Base-by-base conservation (phyloP, 2,888 invertebrate genomes). In the Slavum lentiscoides region DNA sequence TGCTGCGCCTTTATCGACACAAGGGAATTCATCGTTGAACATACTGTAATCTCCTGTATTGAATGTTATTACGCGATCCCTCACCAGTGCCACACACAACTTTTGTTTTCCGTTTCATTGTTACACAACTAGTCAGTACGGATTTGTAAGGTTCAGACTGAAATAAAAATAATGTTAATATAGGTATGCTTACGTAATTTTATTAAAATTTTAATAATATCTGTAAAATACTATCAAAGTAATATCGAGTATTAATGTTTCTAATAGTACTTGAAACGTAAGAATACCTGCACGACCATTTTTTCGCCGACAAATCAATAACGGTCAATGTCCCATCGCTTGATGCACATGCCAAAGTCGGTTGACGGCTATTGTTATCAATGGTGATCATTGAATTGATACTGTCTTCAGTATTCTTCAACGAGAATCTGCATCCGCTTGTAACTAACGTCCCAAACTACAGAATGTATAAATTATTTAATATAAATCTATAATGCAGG, bases 111-210 rank as follows among this genome's bases (percentile, higher is more conserved):
- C 90, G 91, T 85, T 94, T 91, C 85, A 96, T 93, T 70, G 94
- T 88, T 43, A 94, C 94, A 86, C 96, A 88, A 84, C 95, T 94
- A 2, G 93, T 93, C 75, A 97, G 87, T 86, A 96, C 97, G 83
- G 94, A 92, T 84, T 96, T 94, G 86, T 97, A 96, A 76, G 94
- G 91, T 87, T 97, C 97, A 2, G 97, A 96, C 86, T 94, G 91
- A 83, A 92, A 90, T 39, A 74, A 39, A 49, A 49, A 49, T 15
- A 55, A 61, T 66, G 61, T 55, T 30, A 64, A 53, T 74, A 74
- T 23, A 49, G 3, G 13, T 49, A 15, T 15, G 49, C 49, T 13
- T 49, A 13, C 13, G 13, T 43, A 43, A 23, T 49, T 49, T 30
- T 68, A 68, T 30, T 53, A 19, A 4, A 43, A 21, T 30, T 30